Evolutionary conservation across 2,888 invertebrate species (phyloP).

Genomic region (Xestia sexstrigata): DNA sequence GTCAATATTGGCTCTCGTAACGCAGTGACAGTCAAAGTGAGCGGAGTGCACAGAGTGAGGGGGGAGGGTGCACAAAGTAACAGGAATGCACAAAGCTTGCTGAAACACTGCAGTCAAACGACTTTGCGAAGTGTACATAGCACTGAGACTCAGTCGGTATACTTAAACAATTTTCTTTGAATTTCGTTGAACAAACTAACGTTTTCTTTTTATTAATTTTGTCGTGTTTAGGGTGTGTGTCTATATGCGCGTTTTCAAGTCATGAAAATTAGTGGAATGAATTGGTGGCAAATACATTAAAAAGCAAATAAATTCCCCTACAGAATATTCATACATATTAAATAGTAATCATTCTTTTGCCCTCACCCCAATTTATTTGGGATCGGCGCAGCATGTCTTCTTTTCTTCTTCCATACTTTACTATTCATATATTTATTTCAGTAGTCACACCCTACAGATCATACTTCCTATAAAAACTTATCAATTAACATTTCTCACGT

Average conservation of each 20-base stretch:
- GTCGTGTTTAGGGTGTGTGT: background rate
- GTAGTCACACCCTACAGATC: background rate
- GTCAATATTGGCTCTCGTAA: constrained; percentile 29
- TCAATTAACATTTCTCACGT: constrained; percentile 14
- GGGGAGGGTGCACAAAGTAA: constrained; percentile 23
- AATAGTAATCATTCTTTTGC: background rate
- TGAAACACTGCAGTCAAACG: constrained; percentile 7
- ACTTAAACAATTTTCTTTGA: constrained; percentile 15
- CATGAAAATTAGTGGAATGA: background rate
- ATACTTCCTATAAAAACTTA: background rate
- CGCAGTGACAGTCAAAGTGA: constrained; percentile 22
- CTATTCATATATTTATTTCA: background rate
- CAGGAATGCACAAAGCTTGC: constrained; percentile 25
- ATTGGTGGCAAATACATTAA: background rate
- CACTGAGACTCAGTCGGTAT: background rate
- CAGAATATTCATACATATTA: background rate
- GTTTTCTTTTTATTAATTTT: background rate
- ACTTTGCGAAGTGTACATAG: constrained; percentile 11
- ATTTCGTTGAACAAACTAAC: background rate
- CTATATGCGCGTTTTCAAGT: too few species aligned
- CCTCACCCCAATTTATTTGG: background rate
- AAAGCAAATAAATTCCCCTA: background rate
- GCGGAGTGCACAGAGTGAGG: constrained; percentile 24
- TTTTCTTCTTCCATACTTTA: background rate
- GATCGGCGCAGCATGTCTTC: background rate